These are phyloP conservation scores for Dendrolimus pini DNA, from an alignment of 2,888 invertebrate genomes.

Conservation along the genomic window DNA sequence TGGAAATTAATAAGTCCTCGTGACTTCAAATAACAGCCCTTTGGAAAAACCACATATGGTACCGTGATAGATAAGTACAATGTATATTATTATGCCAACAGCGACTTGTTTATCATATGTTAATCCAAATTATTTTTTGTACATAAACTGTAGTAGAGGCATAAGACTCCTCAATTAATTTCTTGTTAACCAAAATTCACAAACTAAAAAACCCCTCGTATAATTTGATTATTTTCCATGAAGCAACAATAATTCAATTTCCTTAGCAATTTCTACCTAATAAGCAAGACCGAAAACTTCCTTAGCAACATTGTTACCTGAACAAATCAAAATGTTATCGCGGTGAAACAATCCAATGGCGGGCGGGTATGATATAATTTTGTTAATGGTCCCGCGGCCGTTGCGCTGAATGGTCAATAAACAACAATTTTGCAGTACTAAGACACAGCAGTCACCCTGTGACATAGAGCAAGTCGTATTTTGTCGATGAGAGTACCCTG, in stretches of 20 bases:
- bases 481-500: too few relatives aligned
- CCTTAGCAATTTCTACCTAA: neutral
- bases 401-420: constrained; percentile 25
- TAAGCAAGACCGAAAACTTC: neutral
- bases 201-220: too few relatives aligned
- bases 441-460: constrained; percentile 8
- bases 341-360: neutral
- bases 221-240: neutral
- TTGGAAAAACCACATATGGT: too few relatives aligned
- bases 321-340: neutral
- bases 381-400: neutral
- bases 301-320: neutral
- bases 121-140: too few relatives aligned
- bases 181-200: too few relatives aligned
- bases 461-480: neutral
- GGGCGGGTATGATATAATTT: neutral
- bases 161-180: too few relatives aligned
- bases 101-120: too few relatives aligned
- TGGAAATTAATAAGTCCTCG: too few relatives aligned
- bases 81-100: too few relatives aligned
- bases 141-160: too few relatives aligned
- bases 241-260: neutral
- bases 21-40: too few relatives aligned
- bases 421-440: constrained; percentile 34
- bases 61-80: too few relatives aligned